Conservation (phyloP, 23 tunicate species). For the Phallusia fumigata region DNA sequence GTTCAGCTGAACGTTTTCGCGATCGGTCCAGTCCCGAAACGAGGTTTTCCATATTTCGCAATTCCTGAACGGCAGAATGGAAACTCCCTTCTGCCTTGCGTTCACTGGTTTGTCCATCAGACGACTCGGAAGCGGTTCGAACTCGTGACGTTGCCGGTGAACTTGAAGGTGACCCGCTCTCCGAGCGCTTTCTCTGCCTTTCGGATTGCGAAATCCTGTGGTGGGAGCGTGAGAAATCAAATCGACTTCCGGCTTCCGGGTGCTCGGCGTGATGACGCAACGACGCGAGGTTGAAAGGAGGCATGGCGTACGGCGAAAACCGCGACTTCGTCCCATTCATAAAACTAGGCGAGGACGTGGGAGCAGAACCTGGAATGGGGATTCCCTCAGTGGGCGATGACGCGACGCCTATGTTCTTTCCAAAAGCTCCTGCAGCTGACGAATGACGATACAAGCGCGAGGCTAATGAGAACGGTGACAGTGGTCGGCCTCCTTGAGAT, state of each 20-base stretch:
- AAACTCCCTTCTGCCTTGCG: neutral
- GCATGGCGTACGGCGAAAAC: conserved; percentile 53
- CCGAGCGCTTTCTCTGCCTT: conserved; percentile 43
- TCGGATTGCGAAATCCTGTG: neutral
- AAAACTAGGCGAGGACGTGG: conserved; percentile 35
- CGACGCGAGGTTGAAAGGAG: conserved; percentile 24
- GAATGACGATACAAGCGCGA: conserved; percentile 73
- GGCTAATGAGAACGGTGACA: conserved; percentile 67
- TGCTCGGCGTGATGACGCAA: conserved; percentile 1
- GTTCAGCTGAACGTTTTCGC: conserved; percentile 18
- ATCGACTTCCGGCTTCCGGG: conserved; percentile 6
- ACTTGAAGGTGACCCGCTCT: conserved; percentile 47
- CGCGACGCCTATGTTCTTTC: conserved; percentile 13
- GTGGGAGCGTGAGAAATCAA: conserved; percentile 27
- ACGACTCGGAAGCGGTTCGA: conserved; percentile 42
- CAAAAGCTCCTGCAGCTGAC: neutral
- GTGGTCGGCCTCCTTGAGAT: conserved; percentile 29
- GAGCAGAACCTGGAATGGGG: conserved; percentile 20
- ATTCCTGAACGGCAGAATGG: conserved; percentile 39
- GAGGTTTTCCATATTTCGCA: conserved; percentile 68
- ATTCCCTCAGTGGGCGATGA: conserved; percentile 31
- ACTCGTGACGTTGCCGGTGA: conserved; percentile 51
- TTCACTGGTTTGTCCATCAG: conserved; percentile 31
- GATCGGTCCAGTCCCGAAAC: conserved; percentile 47
- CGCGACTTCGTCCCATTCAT: conserved; percentile 41